Percentiles rank a stretch among this genome's conserved stretches.
phyloP scores from a whole-genome alignment of 2,888 invertebrate genomes.

The Octonoba sinensis region DNA sequence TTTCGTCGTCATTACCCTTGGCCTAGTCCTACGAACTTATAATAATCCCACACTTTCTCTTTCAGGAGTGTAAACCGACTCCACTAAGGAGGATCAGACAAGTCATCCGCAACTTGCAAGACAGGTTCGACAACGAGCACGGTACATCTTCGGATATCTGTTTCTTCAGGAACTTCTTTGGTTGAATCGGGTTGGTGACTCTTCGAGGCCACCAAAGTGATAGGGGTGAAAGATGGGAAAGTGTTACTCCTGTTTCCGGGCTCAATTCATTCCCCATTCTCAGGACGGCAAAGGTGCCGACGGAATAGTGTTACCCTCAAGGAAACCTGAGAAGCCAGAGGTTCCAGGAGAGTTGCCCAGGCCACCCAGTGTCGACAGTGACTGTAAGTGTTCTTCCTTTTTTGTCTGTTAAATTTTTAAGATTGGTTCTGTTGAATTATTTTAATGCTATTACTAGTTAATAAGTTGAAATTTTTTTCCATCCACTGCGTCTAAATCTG shows the following conservation, averaged over 20 bases:
- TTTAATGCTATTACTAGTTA: too few species aligned
- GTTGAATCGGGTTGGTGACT: background rate
- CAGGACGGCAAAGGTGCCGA: conserved; percentile 28
- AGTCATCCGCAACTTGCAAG: conserved; percentile 30
- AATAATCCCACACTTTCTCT: conserved; percentile 29
- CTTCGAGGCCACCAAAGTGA: background rate
- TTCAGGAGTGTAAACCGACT: conserved; percentile 17
- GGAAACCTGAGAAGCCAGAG: conserved; percentile 32
- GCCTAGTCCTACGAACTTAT: conserved; percentile 32
- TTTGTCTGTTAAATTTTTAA: too few species aligned
- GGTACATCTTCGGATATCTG: background rate
- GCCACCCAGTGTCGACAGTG: conserved; percentile 48
- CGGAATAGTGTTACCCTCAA: conserved; percentile 3
- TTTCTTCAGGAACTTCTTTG: background rate
- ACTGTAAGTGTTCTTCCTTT: conserved; percentile 26
- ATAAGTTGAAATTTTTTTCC: too few species aligned
- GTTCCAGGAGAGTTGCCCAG: conserved; percentile 39
- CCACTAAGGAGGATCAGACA: background rate
- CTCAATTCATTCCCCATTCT: conserved; percentile 31
- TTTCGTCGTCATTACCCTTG: conserved; percentile 44
- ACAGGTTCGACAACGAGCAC: conserved; percentile 49
- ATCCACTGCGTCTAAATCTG: too few species aligned
- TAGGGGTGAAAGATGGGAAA: conserved; percentile 45
- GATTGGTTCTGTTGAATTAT: too few species aligned
- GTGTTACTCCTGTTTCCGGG: conserved; percentile 56